These are phyloP conservation scores for Pimephales promelas DNA, from an alignment of 2,113 vertebrate genomes.

Conservation along the genomic window DNA sequence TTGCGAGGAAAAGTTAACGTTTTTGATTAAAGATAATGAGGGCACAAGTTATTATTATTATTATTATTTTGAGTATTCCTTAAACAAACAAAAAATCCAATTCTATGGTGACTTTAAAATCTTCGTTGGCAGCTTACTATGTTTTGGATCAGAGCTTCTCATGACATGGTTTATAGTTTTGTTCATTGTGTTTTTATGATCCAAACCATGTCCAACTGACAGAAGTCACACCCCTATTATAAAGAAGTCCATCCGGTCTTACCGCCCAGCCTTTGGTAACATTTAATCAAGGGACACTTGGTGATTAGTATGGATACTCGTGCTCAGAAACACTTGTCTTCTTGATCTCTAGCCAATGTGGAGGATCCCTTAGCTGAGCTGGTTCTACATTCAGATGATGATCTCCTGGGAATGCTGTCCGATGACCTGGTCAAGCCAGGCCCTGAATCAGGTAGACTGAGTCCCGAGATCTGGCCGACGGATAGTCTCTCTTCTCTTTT, in stretches of 20 bases:
- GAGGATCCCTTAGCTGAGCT: constrained; percentile 88
- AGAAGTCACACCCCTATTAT: background rate
- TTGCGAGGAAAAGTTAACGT: too few species aligned
- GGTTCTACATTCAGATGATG: constrained; percentile 91
- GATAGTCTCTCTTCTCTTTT: constrained; percentile 16
- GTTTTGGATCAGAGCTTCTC: background rate
- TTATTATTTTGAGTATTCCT: too few species aligned
- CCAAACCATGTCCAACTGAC: background rate
- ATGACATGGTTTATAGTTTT: background rate
- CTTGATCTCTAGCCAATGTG: constrained; percentile 75
- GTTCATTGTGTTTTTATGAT: background rate
- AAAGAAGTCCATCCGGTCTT: background rate
- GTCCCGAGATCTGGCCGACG: background rate
- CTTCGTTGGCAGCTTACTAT: background rate
- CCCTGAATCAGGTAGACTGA: constrained; percentile 79
- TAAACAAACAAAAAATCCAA: too few species aligned
- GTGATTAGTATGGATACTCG: background rate
- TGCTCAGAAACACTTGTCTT: constrained; percentile 52
- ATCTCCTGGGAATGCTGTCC: constrained; percentile 92
- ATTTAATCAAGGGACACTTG: background rate
- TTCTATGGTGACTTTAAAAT: background rate
- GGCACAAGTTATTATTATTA: too few species aligned
- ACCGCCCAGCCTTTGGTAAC: background rate
- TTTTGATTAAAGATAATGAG: too few species aligned
- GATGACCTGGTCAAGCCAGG: constrained; percentile 86